Evolutionary conservation across 2,888 invertebrate genomes (phyloP), one percentile per base, ranked within the genome.

Genomic region (Rapana venosa): DNA sequence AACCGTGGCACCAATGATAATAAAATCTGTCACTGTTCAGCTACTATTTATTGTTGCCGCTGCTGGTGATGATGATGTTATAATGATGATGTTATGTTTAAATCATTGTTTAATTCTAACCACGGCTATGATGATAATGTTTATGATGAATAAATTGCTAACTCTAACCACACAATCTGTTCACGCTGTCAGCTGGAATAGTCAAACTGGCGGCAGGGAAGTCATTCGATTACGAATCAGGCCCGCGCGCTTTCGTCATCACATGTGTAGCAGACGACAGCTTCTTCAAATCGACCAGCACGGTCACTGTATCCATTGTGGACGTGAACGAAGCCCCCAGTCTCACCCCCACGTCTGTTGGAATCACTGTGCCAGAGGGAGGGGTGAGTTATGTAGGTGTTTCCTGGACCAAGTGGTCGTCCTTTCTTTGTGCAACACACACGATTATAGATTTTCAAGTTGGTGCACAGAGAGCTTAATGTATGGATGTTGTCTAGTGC

Each of bases 261-360:
- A 36, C 74, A 26, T 87, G 87, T 32, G 79, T 79, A 8, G 87
- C 87, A 47, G 47, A 74, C 77, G 87, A 87, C 79, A 8, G 77
- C 22, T 87, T 77, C 74, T 32, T 87, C 26, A 47, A 36, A 56
- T 47, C 79, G 2, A 66, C 77, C 26, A 20, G 36, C 61, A 47
- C 87, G 5, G 87, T 87, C 56, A 87, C 87, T 5, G 6, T 87
- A 30, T 77, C 87, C 6, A 30, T 87, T 1, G 26, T 70, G 35
- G 77, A 87, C 79, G 87, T n/a, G 15, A 87, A 87, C 30, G 79
- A 87, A 56, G 87, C 77, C 20, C 87, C 87, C 32, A 58, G 32
- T 35, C 30, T 87, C 32, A 36, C 77, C 56, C 87, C 87, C 8
- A 32, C 30, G 17, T 30, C 77, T 13, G 8, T 36, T 6, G 47